These are phyloP conservation scores for Mastacembelus armatus DNA, from an alignment of 2,797 vertebrate genomes.

Conservation along the genomic window DNA sequence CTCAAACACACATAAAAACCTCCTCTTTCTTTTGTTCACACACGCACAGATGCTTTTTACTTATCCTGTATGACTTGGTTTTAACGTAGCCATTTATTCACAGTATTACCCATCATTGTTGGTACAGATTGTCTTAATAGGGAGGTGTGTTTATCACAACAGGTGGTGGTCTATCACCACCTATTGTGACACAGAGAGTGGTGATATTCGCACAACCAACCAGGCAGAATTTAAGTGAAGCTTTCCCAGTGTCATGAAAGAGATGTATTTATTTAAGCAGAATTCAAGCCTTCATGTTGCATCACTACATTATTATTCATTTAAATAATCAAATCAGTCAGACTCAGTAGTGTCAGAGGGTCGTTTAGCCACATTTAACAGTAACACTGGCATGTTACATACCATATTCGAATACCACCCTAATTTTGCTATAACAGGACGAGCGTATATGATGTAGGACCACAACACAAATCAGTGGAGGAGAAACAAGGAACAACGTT, in stretches of 20 bases:
- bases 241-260: conserved; percentile 25
- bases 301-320: background rate
- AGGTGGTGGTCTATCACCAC: conserved; percentile 34
- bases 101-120: conserved; percentile 18
- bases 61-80: conserved; percentile 9
- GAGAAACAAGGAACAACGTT: background rate
- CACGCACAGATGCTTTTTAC: conserved; percentile 8
- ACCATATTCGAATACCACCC: background rate
- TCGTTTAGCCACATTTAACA: background rate
- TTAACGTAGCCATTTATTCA: conserved; percentile 23
- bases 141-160: conserved; percentile 32
- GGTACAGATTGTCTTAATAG: conserved; percentile 26
- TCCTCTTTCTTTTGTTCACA: background rate
- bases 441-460: background rate
- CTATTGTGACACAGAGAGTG: conserved; percentile 38
- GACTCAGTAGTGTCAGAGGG: background rate
- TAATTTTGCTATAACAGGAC: background rate
- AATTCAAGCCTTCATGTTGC: conserved; percentile 1
- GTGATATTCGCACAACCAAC: conserved; percentile 2
- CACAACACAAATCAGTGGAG: background rate
- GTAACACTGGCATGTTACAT: background rate
- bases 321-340: background rate
- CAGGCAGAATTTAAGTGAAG: conserved; percentile 2
- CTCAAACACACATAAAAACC: conserved; percentile 15
- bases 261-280: conserved; percentile 9